A percentile compares a stretch with the other conserved stretches of the same genome.
phyloP scores from a whole-genome alignment of 2,888 invertebrate genomes.

The Drosophila meridionalis region DNA sequence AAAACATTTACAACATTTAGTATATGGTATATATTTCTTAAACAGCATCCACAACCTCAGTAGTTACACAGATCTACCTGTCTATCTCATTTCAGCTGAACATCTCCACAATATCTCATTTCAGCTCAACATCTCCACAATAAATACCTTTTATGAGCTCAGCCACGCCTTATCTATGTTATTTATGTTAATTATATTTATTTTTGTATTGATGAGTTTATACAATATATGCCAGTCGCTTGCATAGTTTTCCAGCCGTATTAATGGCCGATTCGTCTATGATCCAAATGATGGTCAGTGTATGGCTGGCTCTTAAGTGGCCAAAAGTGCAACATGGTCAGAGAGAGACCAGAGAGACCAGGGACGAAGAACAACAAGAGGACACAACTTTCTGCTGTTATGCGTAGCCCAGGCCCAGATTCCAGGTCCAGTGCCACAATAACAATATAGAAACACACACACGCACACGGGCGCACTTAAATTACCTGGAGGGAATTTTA shows the following conservation, averaged over 20 bases:
- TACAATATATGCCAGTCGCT: background rate
- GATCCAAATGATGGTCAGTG: slow-evolving; percentile 17
- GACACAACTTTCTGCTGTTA: slow-evolving; percentile 47
- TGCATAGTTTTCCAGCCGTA: background rate
- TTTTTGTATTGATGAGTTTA: background rate
- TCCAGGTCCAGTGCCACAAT: slow-evolving; percentile 64
- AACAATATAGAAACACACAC: slow-evolving; percentile 48
- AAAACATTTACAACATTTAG: too few relatives aligned
- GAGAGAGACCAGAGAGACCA: slow-evolving; percentile 7
- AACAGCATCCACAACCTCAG: background rate
- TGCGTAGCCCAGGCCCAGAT: slow-evolving; percentile 38
- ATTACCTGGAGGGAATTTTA: slow-evolving; percentile 80
- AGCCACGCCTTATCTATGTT: background rate
- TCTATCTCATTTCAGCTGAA: background rate
- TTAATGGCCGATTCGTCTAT: slow-evolving; percentile 11
- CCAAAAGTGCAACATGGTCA: slow-evolving; percentile 72
- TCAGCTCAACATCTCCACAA: background rate
- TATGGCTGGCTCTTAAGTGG: slow-evolving; percentile 64
- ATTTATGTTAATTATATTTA: slow-evolving; percentile 7
- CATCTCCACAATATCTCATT: background rate
- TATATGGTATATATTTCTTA: background rate
- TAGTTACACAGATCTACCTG: background rate
- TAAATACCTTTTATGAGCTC: background rate
- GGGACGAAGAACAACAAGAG: slow-evolving; percentile 28
- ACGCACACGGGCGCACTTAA: slow-evolving; percentile 43